phyloP scores from a whole-genome alignment of 2,888 invertebrate species.

The Teleogryllus oceanicus region DNA sequence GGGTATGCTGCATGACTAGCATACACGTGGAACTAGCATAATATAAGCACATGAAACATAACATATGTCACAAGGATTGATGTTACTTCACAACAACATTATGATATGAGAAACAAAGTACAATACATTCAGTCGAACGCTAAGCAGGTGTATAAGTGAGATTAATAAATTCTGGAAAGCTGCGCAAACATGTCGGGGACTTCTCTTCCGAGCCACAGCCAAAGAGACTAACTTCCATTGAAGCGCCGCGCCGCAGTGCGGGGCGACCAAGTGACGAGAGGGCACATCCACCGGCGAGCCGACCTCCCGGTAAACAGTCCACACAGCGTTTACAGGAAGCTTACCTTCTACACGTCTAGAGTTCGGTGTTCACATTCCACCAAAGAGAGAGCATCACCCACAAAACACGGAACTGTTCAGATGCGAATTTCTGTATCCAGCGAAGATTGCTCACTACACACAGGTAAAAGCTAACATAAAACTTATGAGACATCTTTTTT shows the following conservation, averaged over 20 bases:
- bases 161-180: slow-evolving; percentile 18
- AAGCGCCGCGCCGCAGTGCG: background rate
- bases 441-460: slow-evolving; percentile 2
- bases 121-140: slow-evolving; percentile 18
- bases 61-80: background rate
- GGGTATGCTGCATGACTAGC: slow-evolving; percentile 18
- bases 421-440: background rate
- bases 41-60: slow-evolving; percentile 4
- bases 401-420: background rate
- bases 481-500: slow-evolving; percentile 3
- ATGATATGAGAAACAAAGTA: background rate
- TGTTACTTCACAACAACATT: slow-evolving; percentile 18
- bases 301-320: background rate
- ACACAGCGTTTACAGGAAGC: slow-evolving; percentile 18
- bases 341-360: background rate
- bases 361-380: slow-evolving; percentile 8
- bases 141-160: slow-evolving; percentile 11
- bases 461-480: slow-evolving; percentile 18
- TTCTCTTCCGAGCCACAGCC: background rate
- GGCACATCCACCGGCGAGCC: background rate
- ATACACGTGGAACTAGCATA: slow-evolving; percentile 1
- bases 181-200: background rate
- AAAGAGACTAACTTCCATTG: background rate
- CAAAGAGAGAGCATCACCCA: background rate
- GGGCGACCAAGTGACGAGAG: background rate